Evolutionary conservation across 2,888 invertebrate genomes (phyloP), one percentile per base, ranked within the genome.

Genomic region (Apamea sordens): DNA sequence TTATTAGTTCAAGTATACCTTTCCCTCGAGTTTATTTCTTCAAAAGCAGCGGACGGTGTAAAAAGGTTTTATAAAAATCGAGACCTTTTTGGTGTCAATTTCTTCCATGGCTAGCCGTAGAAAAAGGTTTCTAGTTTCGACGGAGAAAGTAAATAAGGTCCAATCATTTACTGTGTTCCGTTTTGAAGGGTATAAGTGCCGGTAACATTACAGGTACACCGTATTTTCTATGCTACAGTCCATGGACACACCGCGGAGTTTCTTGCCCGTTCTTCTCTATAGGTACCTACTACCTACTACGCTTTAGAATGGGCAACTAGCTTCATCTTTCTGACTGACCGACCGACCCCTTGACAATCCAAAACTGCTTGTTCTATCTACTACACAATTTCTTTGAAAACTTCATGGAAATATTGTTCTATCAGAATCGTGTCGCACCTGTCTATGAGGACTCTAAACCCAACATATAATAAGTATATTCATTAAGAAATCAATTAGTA

Each of bases 41-140:
- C 36, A 8, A 41, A 82, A 28, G 59, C 32, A 15, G 24, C 44
- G 21, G 18, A 21, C 8, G 5, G 32, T 15, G 15, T 28, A 41
- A 32, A 53, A 80, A 47, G 24, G 36, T 28, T 64, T 59, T 18
- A n/a, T 50, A 44, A 68, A 68, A 68, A 61, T 41, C 44, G 10
- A 8, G 56, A 28, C 24, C 56, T 59, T 56, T 74, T 75, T 75
- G 56, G 8, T 82, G 65, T 50, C 50, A 41, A 73, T 74, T 73
- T 64, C 4, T 73, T 56, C 1, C 24, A 24, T 41, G 32, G 0
- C 28, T n/a, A 32, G 21, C 10, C 41, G 10, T 18, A 28, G 63
- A 44, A 32, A 3, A 53, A 47, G 2, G 7, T 10, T n/a, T n/a
- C n/a, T n/a, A n/a, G n/a, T n/a, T 80, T 77, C n/a, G 0, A 21